phyloP scores from a whole-genome alignment of 2,888 invertebrate genomes.

The Cyclophora punctaria region DNA sequence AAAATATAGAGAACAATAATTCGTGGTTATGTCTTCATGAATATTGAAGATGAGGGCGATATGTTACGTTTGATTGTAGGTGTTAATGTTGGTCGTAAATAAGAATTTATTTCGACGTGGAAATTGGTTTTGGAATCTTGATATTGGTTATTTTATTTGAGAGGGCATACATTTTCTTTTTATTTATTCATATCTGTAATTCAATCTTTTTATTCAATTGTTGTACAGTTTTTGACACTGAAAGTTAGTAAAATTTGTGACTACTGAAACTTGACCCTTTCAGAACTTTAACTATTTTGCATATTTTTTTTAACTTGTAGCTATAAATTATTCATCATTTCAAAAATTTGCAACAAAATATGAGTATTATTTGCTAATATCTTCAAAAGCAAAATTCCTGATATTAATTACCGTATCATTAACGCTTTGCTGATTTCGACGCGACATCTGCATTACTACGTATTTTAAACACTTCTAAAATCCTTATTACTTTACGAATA shows the following conservation, averaged over 20 bases:
- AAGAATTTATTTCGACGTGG: constrained; percentile 32
- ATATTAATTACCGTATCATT: constrained; percentile 68
- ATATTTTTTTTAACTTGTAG: too few species aligned
- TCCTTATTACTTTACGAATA: neutral
- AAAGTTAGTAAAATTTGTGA: too few species aligned
- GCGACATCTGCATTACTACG: constrained; percentile 38
- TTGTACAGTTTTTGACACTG: too few species aligned
- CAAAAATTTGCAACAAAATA: neutral
- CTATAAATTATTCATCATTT: too few species aligned
- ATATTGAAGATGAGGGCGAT: constrained; percentile 69
- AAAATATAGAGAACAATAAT: constrained; percentile 70
- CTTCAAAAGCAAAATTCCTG: constrained; percentile 9
- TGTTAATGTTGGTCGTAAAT: constrained; percentile 41
- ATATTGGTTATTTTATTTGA: too few species aligned
- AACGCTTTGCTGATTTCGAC: constrained; percentile 57
- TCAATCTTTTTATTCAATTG: too few species aligned
- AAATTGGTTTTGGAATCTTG: constrained; percentile 5
- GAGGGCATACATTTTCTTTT: too few species aligned
- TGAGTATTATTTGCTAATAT: neutral
- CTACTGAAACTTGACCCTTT: too few species aligned
- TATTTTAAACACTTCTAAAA: constrained; percentile 9
- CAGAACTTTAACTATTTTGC: too few species aligned
- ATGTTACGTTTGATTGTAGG: constrained; percentile 54
- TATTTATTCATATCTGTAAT: too few species aligned
- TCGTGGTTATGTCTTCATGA: constrained; percentile 71